Conservation (phyloP, 2,888 invertebrate genomes). For the Penaeus monodon region DNA sequence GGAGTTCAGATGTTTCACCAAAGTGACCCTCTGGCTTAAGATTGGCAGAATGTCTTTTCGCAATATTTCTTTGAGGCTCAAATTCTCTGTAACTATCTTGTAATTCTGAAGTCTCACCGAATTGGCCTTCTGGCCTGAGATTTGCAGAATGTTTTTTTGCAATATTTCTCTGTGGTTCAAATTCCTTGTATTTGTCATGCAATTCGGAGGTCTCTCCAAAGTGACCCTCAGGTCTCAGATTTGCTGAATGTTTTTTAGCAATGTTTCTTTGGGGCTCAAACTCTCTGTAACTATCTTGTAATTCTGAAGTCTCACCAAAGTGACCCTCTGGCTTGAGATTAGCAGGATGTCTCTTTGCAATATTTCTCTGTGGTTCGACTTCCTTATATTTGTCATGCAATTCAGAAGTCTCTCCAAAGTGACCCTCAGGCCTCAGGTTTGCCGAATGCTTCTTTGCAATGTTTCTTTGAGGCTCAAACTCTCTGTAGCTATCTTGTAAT, state of each 20-base stretch:
- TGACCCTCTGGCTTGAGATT: constrained; percentile 54
- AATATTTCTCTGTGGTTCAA: constrained; percentile 36
- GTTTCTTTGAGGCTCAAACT: constrained; percentile 11
- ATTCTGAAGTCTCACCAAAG: constrained; percentile 57
- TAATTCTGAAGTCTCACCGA: constrained; percentile 49
- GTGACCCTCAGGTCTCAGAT: constrained; percentile 43
- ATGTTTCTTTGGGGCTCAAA: constrained; percentile 42
- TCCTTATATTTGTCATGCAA: constrained; percentile 27
- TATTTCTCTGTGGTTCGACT: constrained; percentile 23
- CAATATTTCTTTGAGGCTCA: constrained; percentile 39
- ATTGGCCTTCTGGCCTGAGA: constrained; percentile 43
- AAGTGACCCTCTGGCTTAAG: constrained; percentile 53
- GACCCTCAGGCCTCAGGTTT: constrained; percentile 32
- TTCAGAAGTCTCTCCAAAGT: constrained; percentile 48
- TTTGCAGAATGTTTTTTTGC: constrained; percentile 46
- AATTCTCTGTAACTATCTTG: constrained; percentile 33
- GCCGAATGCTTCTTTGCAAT: constrained; percentile 41
- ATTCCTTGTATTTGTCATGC: constrained; percentile 39
- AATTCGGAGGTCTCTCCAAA: constrained; percentile 52
- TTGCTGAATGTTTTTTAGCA: constrained; percentile 33
- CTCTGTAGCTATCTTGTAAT: constrained; percentile 24
- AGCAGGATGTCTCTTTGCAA: constrained; percentile 51
- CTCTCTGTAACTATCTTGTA: constrained; percentile 49
- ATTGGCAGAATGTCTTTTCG: constrained; percentile 29
- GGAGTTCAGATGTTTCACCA: constrained; percentile 42